Evolutionary conservation across 1,140 invertebrate genomes (phyloP).

Genomic region (Cyphomyrmex costatus): DNA sequence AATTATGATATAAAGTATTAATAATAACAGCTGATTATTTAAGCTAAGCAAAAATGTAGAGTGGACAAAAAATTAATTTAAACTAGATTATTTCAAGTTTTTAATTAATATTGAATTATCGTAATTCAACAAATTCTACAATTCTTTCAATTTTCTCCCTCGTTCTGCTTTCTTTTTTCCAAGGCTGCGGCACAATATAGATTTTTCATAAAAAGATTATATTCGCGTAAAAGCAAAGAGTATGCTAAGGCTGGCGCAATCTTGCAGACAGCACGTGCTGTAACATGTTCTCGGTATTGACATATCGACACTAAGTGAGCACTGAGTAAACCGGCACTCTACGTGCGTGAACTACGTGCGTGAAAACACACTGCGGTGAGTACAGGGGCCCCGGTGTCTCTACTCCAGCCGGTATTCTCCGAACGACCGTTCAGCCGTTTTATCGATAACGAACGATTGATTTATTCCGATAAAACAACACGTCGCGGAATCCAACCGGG

Average conservation of each 20-base stretch:
- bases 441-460: slow-evolving; percentile 67
- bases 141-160: background rate
- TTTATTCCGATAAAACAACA: slow-evolving; percentile 60
- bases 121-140: background rate
- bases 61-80: background rate
- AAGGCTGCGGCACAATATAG: background rate
- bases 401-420: slow-evolving; percentile 60
- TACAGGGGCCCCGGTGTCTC: slow-evolving; percentile 28
- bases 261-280: slow-evolving; percentile 47
- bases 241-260: slow-evolving; percentile 55
- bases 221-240: slow-evolving; percentile 1
- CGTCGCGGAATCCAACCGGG: slow-evolving; percentile 27
- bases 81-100: background rate
- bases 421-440: slow-evolving; percentile 65
- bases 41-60: background rate
- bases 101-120: background rate
- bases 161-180: background rate
- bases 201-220: slow-evolving; percentile 26
- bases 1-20: slow-evolving; percentile 4
- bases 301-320: slow-evolving; percentile 56
- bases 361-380: slow-evolving; percentile 72
- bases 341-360: slow-evolving; percentile 60
- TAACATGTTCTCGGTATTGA: slow-evolving; percentile 59
- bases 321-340: slow-evolving; percentile 52
- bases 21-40: slow-evolving; percentile 7